Percentiles rank a stretch among this genome's conserved stretches.
Conservation (phyloP, 2,797 vertebrate genomes). For the Poeciliopsis gracilis region DNA sequence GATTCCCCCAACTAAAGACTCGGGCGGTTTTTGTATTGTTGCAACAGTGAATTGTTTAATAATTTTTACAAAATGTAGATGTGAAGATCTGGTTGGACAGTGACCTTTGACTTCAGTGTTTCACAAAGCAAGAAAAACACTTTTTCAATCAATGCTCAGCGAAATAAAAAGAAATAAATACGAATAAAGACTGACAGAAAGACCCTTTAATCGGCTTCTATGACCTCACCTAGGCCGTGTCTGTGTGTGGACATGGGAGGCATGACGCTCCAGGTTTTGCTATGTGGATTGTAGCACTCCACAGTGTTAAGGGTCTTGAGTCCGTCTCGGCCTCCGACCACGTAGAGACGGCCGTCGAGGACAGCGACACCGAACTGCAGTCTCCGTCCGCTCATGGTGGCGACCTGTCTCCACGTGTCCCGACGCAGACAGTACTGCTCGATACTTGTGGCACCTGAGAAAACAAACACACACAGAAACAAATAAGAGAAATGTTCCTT, state of each 20-base stretch:
- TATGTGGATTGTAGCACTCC: constrained; percentile 96
- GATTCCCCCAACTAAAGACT: background rate
- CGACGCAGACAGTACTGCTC: constrained; percentile 96
- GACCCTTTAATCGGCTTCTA: background rate
- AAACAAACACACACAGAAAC: background rate
- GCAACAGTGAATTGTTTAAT: background rate
- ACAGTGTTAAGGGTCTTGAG: constrained; percentile 97
- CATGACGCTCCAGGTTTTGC: constrained; percentile 97
- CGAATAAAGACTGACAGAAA: background rate
- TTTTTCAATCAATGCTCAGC: background rate
- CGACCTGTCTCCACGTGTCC: constrained; percentile 94
- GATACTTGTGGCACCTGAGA: constrained; percentile 94
- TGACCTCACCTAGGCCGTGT: constrained; percentile 90
- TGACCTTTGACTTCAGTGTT: background rate
- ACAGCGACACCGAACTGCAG: constrained; percentile 96
- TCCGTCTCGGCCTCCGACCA: constrained; percentile 95
- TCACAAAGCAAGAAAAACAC: background rate
- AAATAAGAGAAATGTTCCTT: background rate
- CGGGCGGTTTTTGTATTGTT: background rate
- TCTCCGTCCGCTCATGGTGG: constrained; percentile 94
- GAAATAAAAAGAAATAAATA: background rate
- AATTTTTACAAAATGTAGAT: background rate
- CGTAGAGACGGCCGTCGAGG: constrained; percentile 92
- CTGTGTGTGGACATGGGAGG: constrained; percentile 98
- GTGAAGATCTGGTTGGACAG: background rate